These are phyloP conservation scores for Astreopora myriophthalma DNA, from an alignment of 64 coral and sea anemone genomes.

Conservation along the genomic window DNA sequence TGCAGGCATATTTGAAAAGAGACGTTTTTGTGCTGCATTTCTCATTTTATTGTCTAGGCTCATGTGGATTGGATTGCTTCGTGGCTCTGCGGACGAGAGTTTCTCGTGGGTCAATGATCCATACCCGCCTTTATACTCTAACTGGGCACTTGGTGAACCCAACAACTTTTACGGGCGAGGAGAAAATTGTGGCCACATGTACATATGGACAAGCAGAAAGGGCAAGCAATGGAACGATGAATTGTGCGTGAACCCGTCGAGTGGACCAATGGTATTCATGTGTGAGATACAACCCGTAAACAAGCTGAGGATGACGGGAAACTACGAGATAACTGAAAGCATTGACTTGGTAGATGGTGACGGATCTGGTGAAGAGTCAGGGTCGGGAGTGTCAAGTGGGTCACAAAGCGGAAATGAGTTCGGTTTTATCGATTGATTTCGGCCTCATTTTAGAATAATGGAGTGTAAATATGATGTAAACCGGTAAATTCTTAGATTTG, in stretches of 20 bases:
- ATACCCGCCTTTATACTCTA: background rate
- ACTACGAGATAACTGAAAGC: background rate
- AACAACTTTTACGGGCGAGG: slow-evolving; percentile 24
- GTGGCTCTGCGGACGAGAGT: background rate
- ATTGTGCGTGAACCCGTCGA: slow-evolving; percentile 3
- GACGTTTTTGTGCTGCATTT: background rate
- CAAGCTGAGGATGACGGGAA: background rate
- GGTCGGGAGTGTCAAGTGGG: background rate
- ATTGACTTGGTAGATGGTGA: background rate
- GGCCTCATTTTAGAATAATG: too few relatives aligned
- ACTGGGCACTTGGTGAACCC: slow-evolving; percentile 10
- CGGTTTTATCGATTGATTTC: background rate
- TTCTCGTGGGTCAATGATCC: background rate
- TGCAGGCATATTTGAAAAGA: too few relatives aligned
- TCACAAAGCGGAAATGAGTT: background rate
- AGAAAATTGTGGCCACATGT: slow-evolving; percentile 37
- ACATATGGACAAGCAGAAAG: background rate
- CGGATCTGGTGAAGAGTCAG: background rate
- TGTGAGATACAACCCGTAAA: background rate
- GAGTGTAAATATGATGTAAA: background rate
- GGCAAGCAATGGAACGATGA: slow-evolving; percentile 42
- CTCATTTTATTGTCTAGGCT: background rate
- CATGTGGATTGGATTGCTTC: slow-evolving; percentile 38
- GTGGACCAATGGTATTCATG: slow-evolving; percentile 29
- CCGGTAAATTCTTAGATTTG: background rate